phyloP scores from a whole-genome alignment of 2,113 vertebrate species.

The Himantopus leucocephalus region DNA sequence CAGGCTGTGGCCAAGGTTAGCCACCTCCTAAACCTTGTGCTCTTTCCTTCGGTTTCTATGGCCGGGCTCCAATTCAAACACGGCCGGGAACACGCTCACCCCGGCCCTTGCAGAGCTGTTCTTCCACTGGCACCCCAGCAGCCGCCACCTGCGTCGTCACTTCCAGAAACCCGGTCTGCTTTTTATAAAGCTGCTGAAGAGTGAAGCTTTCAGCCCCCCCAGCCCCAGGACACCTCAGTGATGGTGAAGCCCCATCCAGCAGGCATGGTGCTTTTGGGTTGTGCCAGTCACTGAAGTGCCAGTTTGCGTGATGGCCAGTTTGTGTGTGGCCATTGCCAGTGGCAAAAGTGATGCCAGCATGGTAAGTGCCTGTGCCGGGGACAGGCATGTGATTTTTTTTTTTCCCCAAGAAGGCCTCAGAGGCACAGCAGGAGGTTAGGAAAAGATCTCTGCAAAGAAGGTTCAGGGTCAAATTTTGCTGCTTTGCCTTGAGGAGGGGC shows the following conservation, averaged over 20 bases:
- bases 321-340: not conserved
- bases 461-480: not conserved
- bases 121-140: not conserved
- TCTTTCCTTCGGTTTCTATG: not conserved
- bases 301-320: accelerated
- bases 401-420: not conserved
- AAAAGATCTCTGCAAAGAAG: not conserved
- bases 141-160: accelerated
- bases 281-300: not conserved
- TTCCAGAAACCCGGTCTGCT: not conserved
- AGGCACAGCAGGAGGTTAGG: accelerated
- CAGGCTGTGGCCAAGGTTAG: not conserved
- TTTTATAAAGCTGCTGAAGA: not conserved
- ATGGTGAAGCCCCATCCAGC: accelerated
- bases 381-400: not conserved
- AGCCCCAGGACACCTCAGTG: accelerated
- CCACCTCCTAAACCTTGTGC: not conserved
- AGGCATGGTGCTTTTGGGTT: not conserved
- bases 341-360: not conserved
- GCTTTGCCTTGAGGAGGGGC: not conserved
- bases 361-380: accelerated
- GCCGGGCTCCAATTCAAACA: not conserved
- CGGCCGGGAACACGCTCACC: accelerated
- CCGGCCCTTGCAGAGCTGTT: not conserved
- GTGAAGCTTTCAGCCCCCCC: not conserved